Evolutionary conservation across 2,113 vertebrate genomes (phyloP).

Genomic region (Anser brachyrhynchus): DNA sequence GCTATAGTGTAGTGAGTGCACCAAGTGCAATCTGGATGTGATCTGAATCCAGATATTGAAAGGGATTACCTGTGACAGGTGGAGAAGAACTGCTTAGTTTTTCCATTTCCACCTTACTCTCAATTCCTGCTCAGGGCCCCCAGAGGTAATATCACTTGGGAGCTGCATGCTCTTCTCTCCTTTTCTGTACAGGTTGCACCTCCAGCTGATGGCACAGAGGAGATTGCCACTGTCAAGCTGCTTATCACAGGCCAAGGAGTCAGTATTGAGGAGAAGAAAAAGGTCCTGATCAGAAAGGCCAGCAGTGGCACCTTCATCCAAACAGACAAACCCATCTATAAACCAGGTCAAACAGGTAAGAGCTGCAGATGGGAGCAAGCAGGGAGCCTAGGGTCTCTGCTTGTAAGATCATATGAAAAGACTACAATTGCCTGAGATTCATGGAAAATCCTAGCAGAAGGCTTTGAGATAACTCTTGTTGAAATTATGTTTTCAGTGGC

Average conservation of each 20-base stretch:
- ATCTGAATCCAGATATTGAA: background rate
- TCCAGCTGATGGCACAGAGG: conserved; percentile 28
- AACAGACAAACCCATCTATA: conserved; percentile 68
- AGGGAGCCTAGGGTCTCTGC: background rate
- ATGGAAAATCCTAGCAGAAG: background rate
- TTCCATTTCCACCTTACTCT: background rate
- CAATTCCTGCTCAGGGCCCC: background rate
- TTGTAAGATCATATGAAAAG: background rate
- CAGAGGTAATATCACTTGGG: background rate
- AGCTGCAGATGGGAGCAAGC: background rate
- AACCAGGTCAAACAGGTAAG: conserved; percentile 57
- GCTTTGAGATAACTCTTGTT: background rate
- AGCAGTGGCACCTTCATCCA: conserved; percentile 66
- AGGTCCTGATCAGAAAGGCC: conserved; percentile 57
- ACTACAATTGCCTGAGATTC: background rate
- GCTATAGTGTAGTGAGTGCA: background rate
- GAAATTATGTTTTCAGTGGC: background rate
- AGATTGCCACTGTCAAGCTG: conserved; percentile 47
- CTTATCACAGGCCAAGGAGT: conserved; percentile 26
- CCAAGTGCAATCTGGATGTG: background rate
- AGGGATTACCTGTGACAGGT: background rate
- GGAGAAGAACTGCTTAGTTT: background rate
- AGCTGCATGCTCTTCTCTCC: background rate
- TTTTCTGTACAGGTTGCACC: conserved; percentile 45
- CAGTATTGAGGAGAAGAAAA: conserved; percentile 59